Base-by-base conservation (phyloP, 2,113 vertebrate species). In the Cyprinodon tularosa region DNA sequence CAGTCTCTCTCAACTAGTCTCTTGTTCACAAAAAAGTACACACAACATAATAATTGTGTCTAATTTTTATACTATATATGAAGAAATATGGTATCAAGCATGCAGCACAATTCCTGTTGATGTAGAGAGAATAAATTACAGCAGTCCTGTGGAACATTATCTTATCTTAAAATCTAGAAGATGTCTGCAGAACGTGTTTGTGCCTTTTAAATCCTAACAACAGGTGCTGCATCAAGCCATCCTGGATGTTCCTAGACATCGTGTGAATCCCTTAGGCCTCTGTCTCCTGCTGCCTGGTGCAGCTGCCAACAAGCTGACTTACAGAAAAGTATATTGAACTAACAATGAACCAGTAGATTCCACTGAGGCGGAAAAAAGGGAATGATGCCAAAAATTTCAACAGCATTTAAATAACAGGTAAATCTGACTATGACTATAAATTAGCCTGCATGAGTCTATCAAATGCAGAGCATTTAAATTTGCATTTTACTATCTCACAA, bases 231-330 rank as follows among this genome's bases (percentile, higher is more conserved):
- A 68, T 71, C 77, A 84, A 20, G 76, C 76, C 70, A 78, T 83
- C 82, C 81, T 70, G 77, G 84, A 89, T 91, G 85, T 84, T 86
- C 76, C 76, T 84, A 72, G 67, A 84, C 82, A 82, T 78, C 74
- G 39, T n/a, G 64, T 66, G 73, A 83, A 77, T 89, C 85, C 83
- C 85, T 71, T 2, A 66, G 86, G 86, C 68, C 82, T 68, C 40
- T 3, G 73, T 78, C 66, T 84, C 86, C 72, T 22, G 79, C 1
- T 74, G 71, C 62, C 63, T 48, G 57, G 4, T 69, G 77, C 85
- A 80, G 73, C 83, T 89, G 77, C 82, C 83, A 82, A 84, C 83
- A 86, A 84, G 76, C 71, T 65, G 20, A 53, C 38, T 36, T 63
- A 83, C 81, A 70, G 76, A 83, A 82, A 73, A 66, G 71, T 77